Evolutionary conservation across 2,797 vertebrate species (phyloP), one percentile per base, ranked within the genome.

Genomic region (Leuciscus waleckii): DNA sequence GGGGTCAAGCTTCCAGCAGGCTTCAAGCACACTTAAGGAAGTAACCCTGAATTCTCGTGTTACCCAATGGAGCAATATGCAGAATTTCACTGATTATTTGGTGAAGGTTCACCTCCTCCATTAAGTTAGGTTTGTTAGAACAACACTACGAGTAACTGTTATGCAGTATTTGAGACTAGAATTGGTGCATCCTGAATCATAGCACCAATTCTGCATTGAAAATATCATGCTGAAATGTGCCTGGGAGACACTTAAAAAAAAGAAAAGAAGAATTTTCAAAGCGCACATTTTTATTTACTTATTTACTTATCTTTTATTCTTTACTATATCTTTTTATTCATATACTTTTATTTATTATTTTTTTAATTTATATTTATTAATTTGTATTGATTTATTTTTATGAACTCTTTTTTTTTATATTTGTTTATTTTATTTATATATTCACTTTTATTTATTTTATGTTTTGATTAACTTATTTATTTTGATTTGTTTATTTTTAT

Each of bases 21-120:
- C 9, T 65, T 76, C 37, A 37, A 67, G 10, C n/a, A 67, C 32
- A 26, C 21, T 39, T 26, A 37, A 26, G 61, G 17, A 76, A 67
- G 82, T 76, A 76, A 83, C 14, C 54, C 54, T 19, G 16, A 39
- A 41, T 83, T 63, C 23, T 49, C 65, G 14, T 4, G 8, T 74
- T 46, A 17, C 29, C 29, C 70, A 75, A 9, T 75, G 29, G 56
- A 65, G 56, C 58, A 32, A 26, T 37, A 14, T 51, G 29, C 41
- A 26, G 21, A 46, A 10, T 23, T 63, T 49, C 11, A 56, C 49
- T 82, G 56, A 35, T 54, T 69, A 37, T 37, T 37, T 23, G 16
- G 9, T 23, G 26, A 70, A 70, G 51, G 49, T 56, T 77, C 4
- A 61, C 14, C 13, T 21, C 21, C 14, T 39, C 21, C 23, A n/a